Evolutionary conservation across 2,888 invertebrate species (phyloP), one percentile per base, ranked within the genome.

Genomic region (Dorcus parallelipipedus): DNA sequence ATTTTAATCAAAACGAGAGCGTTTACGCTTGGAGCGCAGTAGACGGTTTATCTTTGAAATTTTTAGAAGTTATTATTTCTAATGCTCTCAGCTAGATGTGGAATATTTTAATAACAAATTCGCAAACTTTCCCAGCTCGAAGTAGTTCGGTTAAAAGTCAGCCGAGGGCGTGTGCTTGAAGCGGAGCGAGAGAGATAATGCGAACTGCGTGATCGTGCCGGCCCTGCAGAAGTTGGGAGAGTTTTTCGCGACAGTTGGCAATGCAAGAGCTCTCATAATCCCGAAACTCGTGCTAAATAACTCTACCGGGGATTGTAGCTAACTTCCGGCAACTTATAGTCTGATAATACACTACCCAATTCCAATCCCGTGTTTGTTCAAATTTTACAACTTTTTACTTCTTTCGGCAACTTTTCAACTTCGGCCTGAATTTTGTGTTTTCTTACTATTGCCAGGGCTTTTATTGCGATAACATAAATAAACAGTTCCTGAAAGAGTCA

Each of bases 241-340:
- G 54, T 56, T 56, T 56, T 56, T 56, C 56, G 56, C 56, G 64
- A 66, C 66, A 66, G 60, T 66, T 64, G 63, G 63, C 64, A 62
- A 52, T 59, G 60, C 56, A 56, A 62, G 60, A 60, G 62, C 62
- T 62, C 64, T 66, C 63, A 66, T 66, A 66, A 66, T 64, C 66
- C 66, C 60, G 56, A 59, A 62, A 61, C 64, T 63, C 62, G 62
- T 54, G 62, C 64, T 64, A 66, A 66, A 66, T 66, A 66, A 66
- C 66, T 63, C 66, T 62, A 57, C 59, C 54, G 64, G 62, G 66
- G 61, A 66, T 64, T 63, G 66, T 64, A 66, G 61, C 66, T 64
- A 66, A 64, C 64, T 66, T 64, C 61, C 59, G 62, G 64, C 63
- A 66, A 66, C 62, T 66, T 66, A 66, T 61, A 64, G 66, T 63